Percentiles rank a stretch among this genome's conserved stretches.
These are phyloP conservation scores for Coelinius sp. DNA, from an alignment of 2,888 invertebrate genomes.

Conservation along the genomic window DNA sequence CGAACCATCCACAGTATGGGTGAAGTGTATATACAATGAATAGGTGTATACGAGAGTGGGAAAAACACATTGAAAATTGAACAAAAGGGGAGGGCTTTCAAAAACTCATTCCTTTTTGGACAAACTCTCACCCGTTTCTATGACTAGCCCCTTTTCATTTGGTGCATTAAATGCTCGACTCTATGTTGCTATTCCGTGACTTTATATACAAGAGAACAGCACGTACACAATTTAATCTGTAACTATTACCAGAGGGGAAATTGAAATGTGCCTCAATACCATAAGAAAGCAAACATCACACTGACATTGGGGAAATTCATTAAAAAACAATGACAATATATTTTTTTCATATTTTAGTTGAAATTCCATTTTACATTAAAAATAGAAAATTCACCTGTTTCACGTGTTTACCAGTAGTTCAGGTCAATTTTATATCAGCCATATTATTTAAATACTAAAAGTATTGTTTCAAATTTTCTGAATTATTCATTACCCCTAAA, in stretches of 20 bases:
- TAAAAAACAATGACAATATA: background rate
- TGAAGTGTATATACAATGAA: background rate
- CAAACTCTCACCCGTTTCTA: background rate
- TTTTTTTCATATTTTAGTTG: no score
- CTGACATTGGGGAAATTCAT: background rate
- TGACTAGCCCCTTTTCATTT: conserved; percentile 15
- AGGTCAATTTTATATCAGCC: background rate
- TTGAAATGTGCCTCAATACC: conserved; percentile 29
- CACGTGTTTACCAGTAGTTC: background rate
- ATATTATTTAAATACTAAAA: background rate
- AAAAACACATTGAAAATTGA: conserved; percentile 7
- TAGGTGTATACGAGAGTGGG: conserved; percentile 4
- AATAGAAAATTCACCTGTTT: no score
- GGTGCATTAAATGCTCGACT: conserved; percentile 1
- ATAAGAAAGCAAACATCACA: background rate
- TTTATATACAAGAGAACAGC: background rate
- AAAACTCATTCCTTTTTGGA: conserved; percentile 22
- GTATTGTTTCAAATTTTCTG: background rate
- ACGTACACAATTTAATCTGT: background rate
- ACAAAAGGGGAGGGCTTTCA: conserved; percentile 28
- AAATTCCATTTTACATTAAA: no score
- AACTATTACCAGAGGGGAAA: conserved; percentile 33
- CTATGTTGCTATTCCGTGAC: background rate
- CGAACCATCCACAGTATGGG: conserved; percentile 11
- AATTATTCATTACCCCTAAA: no score